Base-by-base conservation (phyloP, 2,888 invertebrate genomes). In the Yponomeuta malinellus region DNA sequence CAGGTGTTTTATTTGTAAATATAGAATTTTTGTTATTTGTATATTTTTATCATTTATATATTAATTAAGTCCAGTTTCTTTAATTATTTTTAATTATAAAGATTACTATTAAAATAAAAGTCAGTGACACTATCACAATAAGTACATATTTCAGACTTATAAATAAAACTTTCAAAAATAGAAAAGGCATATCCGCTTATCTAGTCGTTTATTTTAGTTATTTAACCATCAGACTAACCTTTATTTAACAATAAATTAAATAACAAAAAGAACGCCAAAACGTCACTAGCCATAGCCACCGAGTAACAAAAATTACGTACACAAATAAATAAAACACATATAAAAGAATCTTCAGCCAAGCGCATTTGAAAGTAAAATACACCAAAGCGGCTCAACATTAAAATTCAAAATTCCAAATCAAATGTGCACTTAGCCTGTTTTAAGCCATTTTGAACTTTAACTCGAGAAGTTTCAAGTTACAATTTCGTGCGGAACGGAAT, bases 231-330 rank as follows among this genome's bases (percentile, higher is more conserved):
- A 43, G 8, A 43, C 8, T 43, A 43, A 8, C 43, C 43, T 59
- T 10, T 23, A 23, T 65, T 5, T 29, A 65, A 65, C 12, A 65
- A 33, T 31, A 65, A 31, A 33, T 29, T 23, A 65, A 23, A 65
- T 29, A 31, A 65, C 12, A 65, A 31, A 65, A 65, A 65, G 33
- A 65, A 65, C 65, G 4, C 65, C 33, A 8, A 65, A 65, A 65
- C 33, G 65, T 65, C 65, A 65, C 65, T 65, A 31, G 31, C 9
- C 43, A 43, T 43, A 31, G 65, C 65, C 29, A 65, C 65, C 65
- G 65, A 65, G 65, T 65, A 31, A 65, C 65, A 65, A 65, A 65
- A 65, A 65, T 65, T 65, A 65, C 65, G 12, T 31, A 65, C 10
- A 65, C 65, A 29, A 65, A 65, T 31, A 63, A 63, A 63, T 15